These are phyloP conservation scores for Syndactyla subalaris DNA, from an alignment of 2,797 vertebrate species.

Conservation along the genomic window DNA sequence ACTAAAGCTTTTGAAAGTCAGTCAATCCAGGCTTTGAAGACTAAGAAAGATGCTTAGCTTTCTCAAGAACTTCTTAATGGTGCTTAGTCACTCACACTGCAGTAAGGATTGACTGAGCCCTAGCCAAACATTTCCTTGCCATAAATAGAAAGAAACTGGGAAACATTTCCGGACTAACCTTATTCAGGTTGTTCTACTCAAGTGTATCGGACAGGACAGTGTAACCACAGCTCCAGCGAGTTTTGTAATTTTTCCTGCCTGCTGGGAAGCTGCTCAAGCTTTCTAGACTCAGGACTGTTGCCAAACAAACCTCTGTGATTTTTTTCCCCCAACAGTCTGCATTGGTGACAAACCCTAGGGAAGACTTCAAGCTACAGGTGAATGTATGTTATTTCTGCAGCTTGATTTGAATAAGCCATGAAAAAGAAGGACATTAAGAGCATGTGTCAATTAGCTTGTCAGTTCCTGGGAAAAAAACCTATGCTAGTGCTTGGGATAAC, in stretches of 20 bases:
- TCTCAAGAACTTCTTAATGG: conserved; percentile 19
- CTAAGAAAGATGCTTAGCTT: conserved; percentile 1
- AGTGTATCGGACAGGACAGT: not conserved
- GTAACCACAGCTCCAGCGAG: not conserved
- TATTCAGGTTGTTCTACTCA: conserved; percentile 28
- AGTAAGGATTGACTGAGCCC: not conserved
- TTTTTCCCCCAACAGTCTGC: not conserved
- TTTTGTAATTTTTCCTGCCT: conserved; percentile 42
- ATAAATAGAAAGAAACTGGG: conserved; percentile 45
- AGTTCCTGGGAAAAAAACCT: not conserved
- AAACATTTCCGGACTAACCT: conserved; percentile 25
- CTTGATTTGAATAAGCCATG: not conserved
- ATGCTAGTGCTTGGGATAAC: not conserved
- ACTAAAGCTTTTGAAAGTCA: not conserved
- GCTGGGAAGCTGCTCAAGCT: conserved; percentile 28
- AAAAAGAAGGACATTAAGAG: not conserved
- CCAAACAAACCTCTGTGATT: not conserved
- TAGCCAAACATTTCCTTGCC: conserved; percentile 25
- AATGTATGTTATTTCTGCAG: not conserved
- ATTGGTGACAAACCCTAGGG: not conserved
- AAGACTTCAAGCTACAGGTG: not conserved
- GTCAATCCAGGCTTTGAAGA: conserved; percentile 31
- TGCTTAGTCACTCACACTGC: conserved; percentile 61
- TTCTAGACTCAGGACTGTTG: conserved; percentile 15
- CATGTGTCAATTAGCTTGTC: not conserved